A percentile compares a stretch with the other conserved stretches of the same genome.
Evolutionary conservation across 2,888 invertebrate species (phyloP).

Genomic region (Panopea generosa): DNA sequence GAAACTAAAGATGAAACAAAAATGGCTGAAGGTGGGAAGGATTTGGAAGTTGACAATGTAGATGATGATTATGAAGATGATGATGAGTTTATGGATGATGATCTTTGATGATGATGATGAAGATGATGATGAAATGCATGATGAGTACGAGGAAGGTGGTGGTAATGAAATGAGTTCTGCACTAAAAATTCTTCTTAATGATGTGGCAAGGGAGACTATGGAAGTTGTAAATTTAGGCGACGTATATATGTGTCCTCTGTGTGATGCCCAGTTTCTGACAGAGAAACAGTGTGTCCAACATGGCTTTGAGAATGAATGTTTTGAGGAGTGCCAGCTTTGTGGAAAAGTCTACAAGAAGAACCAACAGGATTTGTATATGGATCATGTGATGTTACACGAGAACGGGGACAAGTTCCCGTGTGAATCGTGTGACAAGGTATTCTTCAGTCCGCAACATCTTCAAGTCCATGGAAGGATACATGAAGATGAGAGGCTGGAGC

Average conservation of each 20-base stretch:
- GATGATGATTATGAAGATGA: neutral
- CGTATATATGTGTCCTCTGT: constrained; percentile 34
- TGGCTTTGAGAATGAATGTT: constrained; percentile 33
- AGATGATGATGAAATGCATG: constrained; percentile 16
- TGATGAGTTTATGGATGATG: neutral
- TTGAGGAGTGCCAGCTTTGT: constrained; percentile 35
- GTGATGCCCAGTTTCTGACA: constrained; percentile 34
- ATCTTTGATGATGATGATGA: constrained; percentile 35
- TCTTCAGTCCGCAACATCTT: constrained; percentile 25
- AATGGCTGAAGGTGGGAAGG: neutral
- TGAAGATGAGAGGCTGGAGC: neutral
- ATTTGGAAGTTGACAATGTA: constrained; percentile 1
- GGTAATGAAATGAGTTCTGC: neutral
- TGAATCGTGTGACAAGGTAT: constrained; percentile 31
- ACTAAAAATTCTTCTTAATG: constrained; percentile 20
- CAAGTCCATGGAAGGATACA: constrained; percentile 36
- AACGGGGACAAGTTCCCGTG: constrained; percentile 26
- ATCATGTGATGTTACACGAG: constrained; percentile 27
- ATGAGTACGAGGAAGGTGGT: constrained; percentile 14
- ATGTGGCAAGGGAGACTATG: constrained; percentile 7
- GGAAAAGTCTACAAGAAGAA: constrained; percentile 42
- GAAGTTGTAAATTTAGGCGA: constrained; percentile 19
- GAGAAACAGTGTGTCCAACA: constrained; percentile 25
- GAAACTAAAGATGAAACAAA: neutral
- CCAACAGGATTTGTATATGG: constrained; percentile 22